These are phyloP conservation scores for Ctenoplectra terminalis DNA, from an alignment of 1,140 invertebrate species.

Conservation along the genomic window DNA sequence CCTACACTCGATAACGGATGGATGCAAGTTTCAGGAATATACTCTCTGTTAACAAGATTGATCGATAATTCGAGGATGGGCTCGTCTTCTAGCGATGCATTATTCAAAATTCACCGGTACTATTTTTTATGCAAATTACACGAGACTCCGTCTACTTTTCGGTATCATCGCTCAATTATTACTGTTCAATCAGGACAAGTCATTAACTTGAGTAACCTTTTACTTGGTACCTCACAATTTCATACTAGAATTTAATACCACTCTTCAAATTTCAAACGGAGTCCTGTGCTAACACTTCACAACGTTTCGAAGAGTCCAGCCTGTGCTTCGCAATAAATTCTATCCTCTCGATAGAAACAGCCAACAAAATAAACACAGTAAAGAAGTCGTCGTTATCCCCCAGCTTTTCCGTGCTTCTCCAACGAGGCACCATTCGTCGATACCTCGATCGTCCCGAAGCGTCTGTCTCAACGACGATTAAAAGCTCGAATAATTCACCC, in stretches of 20 bases:
- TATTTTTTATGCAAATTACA: conserved; percentile 5
- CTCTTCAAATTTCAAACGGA: too few relatives aligned
- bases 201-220: too few relatives aligned
- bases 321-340: too few relatives aligned
- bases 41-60: neutral
- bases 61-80: conserved; percentile 18
- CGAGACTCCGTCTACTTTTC: neutral
- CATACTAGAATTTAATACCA: too few relatives aligned
- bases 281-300: too few relatives aligned
- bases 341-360: too few relatives aligned
- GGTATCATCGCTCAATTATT: neutral
- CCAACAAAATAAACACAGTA: neutral
- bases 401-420: neutral
- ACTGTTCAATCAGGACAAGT: too few relatives aligned
- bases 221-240: too few relatives aligned
- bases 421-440: neutral
- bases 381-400: neutral
- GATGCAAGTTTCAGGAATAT: neutral
- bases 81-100: neutral
- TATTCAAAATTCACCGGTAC: neutral
- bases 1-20: neutral
- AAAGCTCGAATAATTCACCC: neutral
- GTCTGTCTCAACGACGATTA: neutral
- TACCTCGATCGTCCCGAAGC: neutral
- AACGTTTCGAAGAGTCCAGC: too few relatives aligned